Base-by-base conservation (phyloP, 2,113 vertebrate species). In the Carollia perspicillata region DNA sequence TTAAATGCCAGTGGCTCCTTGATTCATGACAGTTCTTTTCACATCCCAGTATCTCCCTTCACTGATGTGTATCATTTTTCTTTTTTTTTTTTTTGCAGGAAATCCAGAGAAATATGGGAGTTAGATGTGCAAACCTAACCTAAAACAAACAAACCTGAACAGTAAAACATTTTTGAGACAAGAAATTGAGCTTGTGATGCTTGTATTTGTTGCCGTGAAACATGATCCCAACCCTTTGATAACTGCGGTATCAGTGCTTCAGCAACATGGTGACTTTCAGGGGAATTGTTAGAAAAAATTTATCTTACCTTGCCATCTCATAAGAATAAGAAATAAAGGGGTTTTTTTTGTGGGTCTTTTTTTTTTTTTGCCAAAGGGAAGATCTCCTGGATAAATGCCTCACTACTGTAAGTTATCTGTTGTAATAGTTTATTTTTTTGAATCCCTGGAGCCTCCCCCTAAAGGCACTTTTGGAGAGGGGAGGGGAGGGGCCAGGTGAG, bases 71-170 rank as follows among this genome's bases (percentile, higher is more conserved):
- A 58, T 93, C 90, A 72, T 86, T 92, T 94, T 95, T 90, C 18
- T 53, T 53, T 51, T 86, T 92, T 94, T 87, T 92, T 94, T 95
- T 92, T 87, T 55, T 74, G 26, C 49, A 14, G 22, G 75, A 94
- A 91, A 93, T 84, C 35, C 30, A 68, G 68, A 86, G 40, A 68
- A 89, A 78, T 1, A 49, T 35, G 26, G 35, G 77, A 63, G 10
- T 90, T n/a, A 79, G 63, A 33, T 16, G 30, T 1, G 2, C 18
- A 89, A 63, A 35, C 30, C 30, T 4, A 37, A 33, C 89, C 74
- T 58, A 95, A 97, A 87, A 37, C 49, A 90, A 93, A 91, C 23
- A 92, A 77, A 85, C 22, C 10, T 66, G 44, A 81, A 85, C 26
- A 63, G 55, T 55, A 35, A 90, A 79, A 87, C n/a, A 37, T 5